These are phyloP conservation scores for Sminthurinus aureus DNA, from an alignment of 2,888 invertebrate species.

Conservation along the genomic window DNA sequence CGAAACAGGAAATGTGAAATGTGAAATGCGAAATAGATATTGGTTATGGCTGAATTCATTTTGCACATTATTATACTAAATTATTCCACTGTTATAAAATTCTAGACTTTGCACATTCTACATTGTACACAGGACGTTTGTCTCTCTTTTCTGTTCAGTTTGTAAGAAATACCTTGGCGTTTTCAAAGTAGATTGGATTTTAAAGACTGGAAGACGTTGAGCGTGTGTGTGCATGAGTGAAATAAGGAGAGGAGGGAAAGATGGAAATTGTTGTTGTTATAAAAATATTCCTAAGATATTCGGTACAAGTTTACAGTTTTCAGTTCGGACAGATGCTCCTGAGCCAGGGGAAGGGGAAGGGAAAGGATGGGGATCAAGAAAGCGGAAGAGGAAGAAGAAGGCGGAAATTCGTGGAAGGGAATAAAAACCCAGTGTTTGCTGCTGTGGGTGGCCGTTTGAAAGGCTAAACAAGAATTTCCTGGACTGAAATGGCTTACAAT, in stretches of 20 bases:
- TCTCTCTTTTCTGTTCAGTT: background rate
- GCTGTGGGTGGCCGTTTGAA: background rate
- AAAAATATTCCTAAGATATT: background rate
- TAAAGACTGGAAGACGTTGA: background rate
- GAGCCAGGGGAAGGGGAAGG: background rate
- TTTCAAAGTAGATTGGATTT: conserved; percentile 3
- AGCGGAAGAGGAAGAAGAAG: background rate
- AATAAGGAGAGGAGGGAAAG: background rate
- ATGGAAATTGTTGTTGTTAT: background rate
- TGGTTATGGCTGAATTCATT: background rate
- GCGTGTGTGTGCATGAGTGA: too few species aligned
- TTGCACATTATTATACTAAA: background rate
- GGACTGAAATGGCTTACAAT: background rate
- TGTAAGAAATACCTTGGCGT: background rate
- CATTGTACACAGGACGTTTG: too few species aligned
- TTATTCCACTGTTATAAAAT: background rate
- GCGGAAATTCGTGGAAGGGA: background rate
- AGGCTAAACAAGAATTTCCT: conserved; percentile 8
- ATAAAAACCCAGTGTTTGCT: background rate
- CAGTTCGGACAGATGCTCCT: background rate
- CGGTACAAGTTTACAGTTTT: background rate
- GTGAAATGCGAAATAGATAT: conserved; percentile 8
- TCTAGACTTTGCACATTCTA: too few species aligned
- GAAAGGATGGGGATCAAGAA: background rate
- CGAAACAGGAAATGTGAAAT: too few species aligned